These are phyloP conservation scores for Caenorhabditis plicata DNA, from an alignment of 2,888 invertebrate species.

Conservation along the genomic window DNA sequence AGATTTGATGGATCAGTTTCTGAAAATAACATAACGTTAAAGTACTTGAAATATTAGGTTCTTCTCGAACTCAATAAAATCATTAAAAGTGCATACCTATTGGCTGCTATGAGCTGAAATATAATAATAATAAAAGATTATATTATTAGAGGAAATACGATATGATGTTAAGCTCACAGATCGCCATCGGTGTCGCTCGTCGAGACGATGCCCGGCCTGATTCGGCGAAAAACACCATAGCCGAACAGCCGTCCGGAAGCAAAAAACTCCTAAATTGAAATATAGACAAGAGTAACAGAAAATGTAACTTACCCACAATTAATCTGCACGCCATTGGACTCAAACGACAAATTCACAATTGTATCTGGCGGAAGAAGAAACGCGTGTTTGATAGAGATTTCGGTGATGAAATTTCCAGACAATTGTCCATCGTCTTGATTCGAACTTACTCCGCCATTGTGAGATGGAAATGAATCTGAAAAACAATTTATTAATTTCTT, in stretches of 20 bases:
- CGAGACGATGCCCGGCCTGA: too few relatives aligned
- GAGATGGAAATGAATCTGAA: slow-evolving; percentile 8
- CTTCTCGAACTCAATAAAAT: slow-evolving; percentile 12
- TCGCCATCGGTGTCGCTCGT: slow-evolving; percentile 3
- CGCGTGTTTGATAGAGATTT: slow-evolving; percentile 12
- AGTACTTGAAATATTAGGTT: slow-evolving; percentile 8
- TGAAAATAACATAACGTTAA: slow-evolving; percentile 11
- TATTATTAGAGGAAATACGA: too few relatives aligned
- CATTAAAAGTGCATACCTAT: slow-evolving; percentile 11
- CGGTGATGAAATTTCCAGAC: slow-evolving; percentile 11
- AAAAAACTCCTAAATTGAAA: slow-evolving; percentile 8
- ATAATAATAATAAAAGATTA: slow-evolving; percentile 3
- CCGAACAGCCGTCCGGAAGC: slow-evolving; percentile 15
- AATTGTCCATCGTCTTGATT: slow-evolving; percentile 14
- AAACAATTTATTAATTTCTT: too few relatives aligned
- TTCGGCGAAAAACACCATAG: slow-evolving; percentile 10
- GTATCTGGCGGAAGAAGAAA: slow-evolving; percentile 16
- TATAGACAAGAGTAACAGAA: slow-evolving; percentile 14
- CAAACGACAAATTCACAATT: slow-evolving; percentile 20
- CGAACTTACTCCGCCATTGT: slow-evolving; percentile 12
- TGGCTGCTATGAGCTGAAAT: slow-evolving; percentile 3
- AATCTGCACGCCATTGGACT: slow-evolving; percentile 22
- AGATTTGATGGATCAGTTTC: slow-evolving; percentile 4
- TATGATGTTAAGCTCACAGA: too few relatives aligned
- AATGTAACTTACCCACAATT: slow-evolving; percentile 19